Percentiles rank a stretch among this genome's conserved stretches.
Conservation (phyloP, 2,113 vertebrate species). For the Urocitellus parryii region DNA sequence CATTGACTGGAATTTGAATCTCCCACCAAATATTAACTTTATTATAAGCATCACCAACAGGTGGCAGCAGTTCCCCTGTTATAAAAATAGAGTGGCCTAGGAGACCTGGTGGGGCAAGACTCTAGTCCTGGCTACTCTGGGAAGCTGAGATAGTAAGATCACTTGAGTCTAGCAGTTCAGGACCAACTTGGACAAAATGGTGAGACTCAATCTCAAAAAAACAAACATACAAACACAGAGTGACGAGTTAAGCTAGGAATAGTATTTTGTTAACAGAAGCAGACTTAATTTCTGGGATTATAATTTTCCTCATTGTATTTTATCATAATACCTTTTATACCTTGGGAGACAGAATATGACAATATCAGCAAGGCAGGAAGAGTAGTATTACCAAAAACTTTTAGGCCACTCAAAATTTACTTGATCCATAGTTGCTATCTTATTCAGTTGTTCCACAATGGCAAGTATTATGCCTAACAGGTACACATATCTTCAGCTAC, state of each 20-base stretch:
- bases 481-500: neutral
- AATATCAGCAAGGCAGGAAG: neutral
- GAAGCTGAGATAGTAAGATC: neutral
- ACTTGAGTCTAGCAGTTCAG: neutral
- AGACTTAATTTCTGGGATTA: conserved; percentile 39
- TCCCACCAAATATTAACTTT: neutral
- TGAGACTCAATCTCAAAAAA: neutral
- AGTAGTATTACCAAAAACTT: neutral
- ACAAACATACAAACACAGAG: neutral
- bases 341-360: neutral
- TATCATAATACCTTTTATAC: neutral
- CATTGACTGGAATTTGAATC: neutral
- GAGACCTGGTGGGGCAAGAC: neutral
- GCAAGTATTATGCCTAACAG: neutral
- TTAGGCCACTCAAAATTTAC: neutral
- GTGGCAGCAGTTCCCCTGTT: conserved; percentile 65
- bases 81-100: neutral
- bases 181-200: neutral
- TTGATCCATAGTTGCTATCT: neutral
- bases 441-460: neutral
- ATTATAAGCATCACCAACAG: conserved; percentile 61
- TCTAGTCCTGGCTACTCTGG: neutral
- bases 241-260: neutral
- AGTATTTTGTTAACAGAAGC: conserved; percentile 37
- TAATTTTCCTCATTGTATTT: conserved; percentile 48